Evolutionary conservation across 2,113 vertebrate genomes (phyloP), one percentile per base, ranked within the genome.

Genomic region (Aramus guarauna): DNA sequence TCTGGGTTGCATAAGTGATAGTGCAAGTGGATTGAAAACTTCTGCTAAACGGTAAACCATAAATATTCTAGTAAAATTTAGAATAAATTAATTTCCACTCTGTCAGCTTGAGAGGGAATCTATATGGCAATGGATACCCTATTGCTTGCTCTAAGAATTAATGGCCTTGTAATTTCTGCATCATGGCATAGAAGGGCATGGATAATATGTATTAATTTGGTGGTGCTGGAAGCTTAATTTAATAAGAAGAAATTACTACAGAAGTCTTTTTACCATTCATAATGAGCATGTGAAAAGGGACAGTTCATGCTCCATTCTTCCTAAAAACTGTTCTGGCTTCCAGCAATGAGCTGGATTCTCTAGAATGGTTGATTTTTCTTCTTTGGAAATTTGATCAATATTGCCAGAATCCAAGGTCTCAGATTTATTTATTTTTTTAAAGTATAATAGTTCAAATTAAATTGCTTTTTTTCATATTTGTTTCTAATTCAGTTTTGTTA

Each of bases 161-260:
- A 92, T 64, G 63, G 81, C 60, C 73, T 84, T 77, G 43, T 90
- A 81, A 92, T 92, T 94, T 87, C 73, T 90, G 59, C 85, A 56
- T 68, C 72, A 12, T 48, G 67, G 55, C 55, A 55, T 58, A 82
- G 62, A 67, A 75, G 47, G 52, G 34, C 58, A 36, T 43, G 55
- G 85, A 68, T 62, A 90, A 93, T 64, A 56, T 32, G n/a, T 41
- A 69, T 66, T 80, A 48, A 87, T 89, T 93, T 48, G 88, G 69
- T 87, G 73, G 50, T 36, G 30, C 68, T 85, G 55, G 81, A 68
- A 92, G 76, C 43, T 60, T 92, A 87, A 94, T 84, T 89, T 91
- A 80, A 77, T 77, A 63, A 80, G 58, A 81, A 74, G 62, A 92
- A 93, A 81, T 34, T 12, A 86, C 34, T n/a, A 72, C 43, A 39